Evolutionary conservation across 2,888 invertebrate species (phyloP).

Genomic region (Amblyjoppa proteus): DNA sequence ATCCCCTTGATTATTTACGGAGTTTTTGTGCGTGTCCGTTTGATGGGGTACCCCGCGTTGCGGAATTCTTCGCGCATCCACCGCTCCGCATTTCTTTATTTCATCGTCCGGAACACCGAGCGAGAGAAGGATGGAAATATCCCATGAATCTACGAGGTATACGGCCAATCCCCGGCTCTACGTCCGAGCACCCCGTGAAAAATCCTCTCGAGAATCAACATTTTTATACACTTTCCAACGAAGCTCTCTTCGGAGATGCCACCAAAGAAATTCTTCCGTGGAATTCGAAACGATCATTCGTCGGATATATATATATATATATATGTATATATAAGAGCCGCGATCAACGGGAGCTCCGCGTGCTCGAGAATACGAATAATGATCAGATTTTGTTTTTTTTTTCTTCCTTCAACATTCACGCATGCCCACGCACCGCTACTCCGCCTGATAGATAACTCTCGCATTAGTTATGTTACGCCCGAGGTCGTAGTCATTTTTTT

Average conservation of each 20-base stretch:
- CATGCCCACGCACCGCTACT: slow-evolving; percentile 29
- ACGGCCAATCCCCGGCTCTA: neutral
- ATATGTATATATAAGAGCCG: neutral
- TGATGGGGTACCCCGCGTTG: slow-evolving; percentile 41
- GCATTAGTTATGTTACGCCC: neutral
- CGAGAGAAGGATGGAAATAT: neutral
- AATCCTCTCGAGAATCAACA: slow-evolving; percentile 56
- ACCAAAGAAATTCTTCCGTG: slow-evolving; percentile 48
- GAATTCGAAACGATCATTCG: slow-evolving; percentile 50
- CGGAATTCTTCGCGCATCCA: slow-evolving; percentile 48
- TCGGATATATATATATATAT: slow-evolving; percentile 24
- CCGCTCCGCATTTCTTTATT: slow-evolving; percentile 58
- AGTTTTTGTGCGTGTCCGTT: slow-evolving; percentile 61
- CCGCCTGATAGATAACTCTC: slow-evolving; percentile 23
- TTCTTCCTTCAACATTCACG: slow-evolving; percentile 26
- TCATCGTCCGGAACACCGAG: slow-evolving; percentile 16
- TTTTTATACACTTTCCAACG: slow-evolving; percentile 50
- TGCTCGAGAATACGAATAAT: slow-evolving; percentile 17
- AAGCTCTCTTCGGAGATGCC: slow-evolving; percentile 4
- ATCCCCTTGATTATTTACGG: slow-evolving; percentile 77
- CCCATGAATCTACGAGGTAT: slow-evolving; percentile 40
- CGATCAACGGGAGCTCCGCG: slow-evolving; percentile 25
- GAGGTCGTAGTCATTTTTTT: neutral
- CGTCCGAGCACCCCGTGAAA: slow-evolving; percentile 55
- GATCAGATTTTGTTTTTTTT: neutral